Conservation (phyloP, 2,888 invertebrate species). For the Caenorhabditis becei region DNA sequence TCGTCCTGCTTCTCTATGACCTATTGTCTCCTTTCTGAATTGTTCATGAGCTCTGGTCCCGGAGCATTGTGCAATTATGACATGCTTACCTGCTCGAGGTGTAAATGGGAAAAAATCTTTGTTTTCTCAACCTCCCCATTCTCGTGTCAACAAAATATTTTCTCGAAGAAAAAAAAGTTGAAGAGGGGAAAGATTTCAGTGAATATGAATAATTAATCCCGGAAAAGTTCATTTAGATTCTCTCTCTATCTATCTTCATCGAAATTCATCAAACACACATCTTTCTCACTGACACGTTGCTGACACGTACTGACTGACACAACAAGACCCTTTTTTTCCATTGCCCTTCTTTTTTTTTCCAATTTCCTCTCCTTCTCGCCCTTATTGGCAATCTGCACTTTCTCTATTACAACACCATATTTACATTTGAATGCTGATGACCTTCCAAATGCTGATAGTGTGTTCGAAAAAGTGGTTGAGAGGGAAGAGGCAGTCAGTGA, state of each 20-base stretch:
- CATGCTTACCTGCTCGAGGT: constrained; percentile 6
- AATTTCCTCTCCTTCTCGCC: background rate
- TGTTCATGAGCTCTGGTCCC: constrained; percentile 12
- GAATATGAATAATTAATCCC: background rate
- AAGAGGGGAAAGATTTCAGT: background rate
- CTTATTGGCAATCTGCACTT: background rate
- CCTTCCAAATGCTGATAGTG: constrained; percentile 7
- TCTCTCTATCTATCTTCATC: background rate
- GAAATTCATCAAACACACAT: constrained; percentile 39
- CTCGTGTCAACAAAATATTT: background rate
- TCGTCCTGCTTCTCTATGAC: background rate
- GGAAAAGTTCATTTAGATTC: constrained; percentile 1
- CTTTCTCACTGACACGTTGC: constrained; percentile 22
- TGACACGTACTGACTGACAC: too few relatives aligned
- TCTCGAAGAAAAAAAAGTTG: background rate
- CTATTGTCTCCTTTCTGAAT: constrained; percentile 21
- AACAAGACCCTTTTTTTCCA: background rate
- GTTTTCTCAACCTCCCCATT: background rate
- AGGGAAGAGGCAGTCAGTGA: constrained; percentile 7
- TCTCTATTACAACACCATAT: background rate
- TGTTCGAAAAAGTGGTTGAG: background rate
- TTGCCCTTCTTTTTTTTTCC: background rate
- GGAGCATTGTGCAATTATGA: constrained; percentile 11
- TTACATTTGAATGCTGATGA: background rate
- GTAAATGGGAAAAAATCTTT: background rate